phyloP scores from a whole-genome alignment of 2,113 vertebrate species.

The Orycteropus afer region DNA sequence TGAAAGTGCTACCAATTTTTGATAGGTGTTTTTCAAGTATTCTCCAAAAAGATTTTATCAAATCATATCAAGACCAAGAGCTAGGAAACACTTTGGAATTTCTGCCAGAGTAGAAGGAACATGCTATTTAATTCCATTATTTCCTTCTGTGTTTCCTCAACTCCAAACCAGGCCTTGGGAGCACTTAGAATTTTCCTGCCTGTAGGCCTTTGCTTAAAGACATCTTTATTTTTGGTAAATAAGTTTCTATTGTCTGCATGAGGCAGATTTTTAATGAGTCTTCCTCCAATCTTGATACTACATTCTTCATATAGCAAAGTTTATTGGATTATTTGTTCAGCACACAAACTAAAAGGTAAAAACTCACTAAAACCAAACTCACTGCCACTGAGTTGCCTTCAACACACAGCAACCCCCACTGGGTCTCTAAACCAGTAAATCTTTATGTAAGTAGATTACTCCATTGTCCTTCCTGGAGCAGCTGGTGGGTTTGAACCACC shows the following conservation, averaged over 20 bases:
- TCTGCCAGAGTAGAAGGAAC: neutral
- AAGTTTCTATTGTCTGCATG: no score
- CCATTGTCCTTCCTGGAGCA: no score
- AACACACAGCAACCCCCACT: no score
- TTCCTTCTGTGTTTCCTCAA: neutral
- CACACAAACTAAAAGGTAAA: neutral
- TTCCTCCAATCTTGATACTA: no score
- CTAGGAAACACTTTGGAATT: neutral
- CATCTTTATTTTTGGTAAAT: neutral
- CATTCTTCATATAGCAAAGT: neutral
- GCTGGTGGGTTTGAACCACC: no score
- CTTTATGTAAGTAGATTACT: no score
- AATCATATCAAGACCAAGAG: neutral
- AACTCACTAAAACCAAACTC: no score
- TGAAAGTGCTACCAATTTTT: constrained; percentile 2
- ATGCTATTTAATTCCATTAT: neutral
- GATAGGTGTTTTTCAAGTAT: neutral
- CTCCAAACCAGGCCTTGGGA: neutral
- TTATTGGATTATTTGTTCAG: neutral
- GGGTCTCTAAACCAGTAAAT: no score
- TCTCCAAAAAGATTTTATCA: neutral
- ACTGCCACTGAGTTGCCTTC: no score
- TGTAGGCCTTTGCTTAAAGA: neutral
- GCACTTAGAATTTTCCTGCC: neutral
- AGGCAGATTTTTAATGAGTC: no score